Evolutionary conservation across 2,888 invertebrate species (phyloP).

Genomic region (Trissonchulus sp.): DNA sequence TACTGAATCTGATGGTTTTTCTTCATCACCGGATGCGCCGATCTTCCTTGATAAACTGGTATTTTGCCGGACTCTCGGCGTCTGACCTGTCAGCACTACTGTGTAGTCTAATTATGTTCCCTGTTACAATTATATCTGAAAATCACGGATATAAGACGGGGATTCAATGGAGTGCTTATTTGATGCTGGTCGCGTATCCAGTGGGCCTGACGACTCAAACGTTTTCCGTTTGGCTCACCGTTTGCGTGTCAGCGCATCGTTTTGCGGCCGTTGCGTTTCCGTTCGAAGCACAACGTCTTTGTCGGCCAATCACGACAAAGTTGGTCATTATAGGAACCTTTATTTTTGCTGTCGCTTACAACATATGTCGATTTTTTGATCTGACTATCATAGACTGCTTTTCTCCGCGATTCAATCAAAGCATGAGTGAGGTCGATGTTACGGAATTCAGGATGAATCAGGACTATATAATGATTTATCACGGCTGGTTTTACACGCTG

Average conservation of each 20-base stretch:
- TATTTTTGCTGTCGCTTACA: constrained; percentile 52
- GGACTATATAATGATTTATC: constrained; percentile 47
- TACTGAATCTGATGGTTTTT: constrained; percentile 9
- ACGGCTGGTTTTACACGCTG: constrained; percentile 50
- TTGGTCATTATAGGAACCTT: constrained; percentile 51
- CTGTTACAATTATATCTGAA: not conserved
- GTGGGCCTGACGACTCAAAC: constrained; percentile 41
- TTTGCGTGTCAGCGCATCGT: constrained; percentile 69
- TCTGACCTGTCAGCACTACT: constrained; percentile 17
- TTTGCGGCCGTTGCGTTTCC: constrained; percentile 60
- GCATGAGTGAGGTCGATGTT: constrained; percentile 15
- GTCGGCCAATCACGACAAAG: constrained; percentile 52
- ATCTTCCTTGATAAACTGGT: constrained; percentile 26
- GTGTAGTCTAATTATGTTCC: not conserved
- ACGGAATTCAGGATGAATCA: constrained; percentile 46
- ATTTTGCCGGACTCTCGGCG: constrained; percentile 17
- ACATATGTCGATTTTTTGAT: constrained; percentile 54
- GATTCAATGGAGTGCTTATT: not conserved
- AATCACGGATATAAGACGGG: not conserved
- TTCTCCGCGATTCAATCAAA: not conserved
- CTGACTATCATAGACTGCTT: constrained; percentile 32
- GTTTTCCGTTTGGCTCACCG: constrained; percentile 57
- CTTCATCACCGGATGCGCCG: constrained; percentile 16
- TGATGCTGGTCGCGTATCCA: constrained; percentile 40
- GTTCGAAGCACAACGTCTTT: constrained; percentile 53